Conservation (phyloP, 2,888 invertebrate species). For the Xanthostigma xanthostigma region DNA sequence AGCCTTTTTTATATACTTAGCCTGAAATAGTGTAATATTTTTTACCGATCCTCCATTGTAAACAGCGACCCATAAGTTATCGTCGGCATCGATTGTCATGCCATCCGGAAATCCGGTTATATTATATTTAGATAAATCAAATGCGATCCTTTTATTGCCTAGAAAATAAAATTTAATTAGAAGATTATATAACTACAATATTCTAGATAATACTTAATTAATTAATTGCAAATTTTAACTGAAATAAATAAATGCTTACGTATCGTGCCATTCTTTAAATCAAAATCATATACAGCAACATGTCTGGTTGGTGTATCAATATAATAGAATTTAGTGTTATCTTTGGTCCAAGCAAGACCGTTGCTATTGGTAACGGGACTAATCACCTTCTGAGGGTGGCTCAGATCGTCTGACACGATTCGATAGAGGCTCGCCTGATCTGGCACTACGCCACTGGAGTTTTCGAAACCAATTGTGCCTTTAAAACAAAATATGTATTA, state of each 20-base stretch:
- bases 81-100: constrained; percentile 67
- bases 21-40: no score
- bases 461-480: constrained; percentile 51
- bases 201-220: not conserved
- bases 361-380: constrained; percentile 53
- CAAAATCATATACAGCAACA: constrained; percentile 55
- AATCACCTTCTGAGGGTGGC: constrained; percentile 19
- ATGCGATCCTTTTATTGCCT: constrained; percentile 41
- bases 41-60: constrained; percentile 48
- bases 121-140: constrained; percentile 39
- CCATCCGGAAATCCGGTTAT: constrained; percentile 49
- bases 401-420: constrained; percentile 27
- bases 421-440: constrained; percentile 44
- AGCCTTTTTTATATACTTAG: no score
- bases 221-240: constrained; percentile 4
- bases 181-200: constrained; percentile 2
- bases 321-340: constrained; percentile 58
- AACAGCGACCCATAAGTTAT: constrained; percentile 62
- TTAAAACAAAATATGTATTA: no score
- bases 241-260: constrained; percentile 31
- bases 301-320: constrained; percentile 55
- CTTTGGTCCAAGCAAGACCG: constrained; percentile 60
- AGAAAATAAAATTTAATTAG: constrained; percentile 18
- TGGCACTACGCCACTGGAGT: constrained; percentile 28
- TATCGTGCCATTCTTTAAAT: constrained; percentile 38